These are phyloP conservation scores for Cyrtodaria siliqua DNA, from an alignment of 2,888 invertebrate genomes.

Conservation along the genomic window DNA sequence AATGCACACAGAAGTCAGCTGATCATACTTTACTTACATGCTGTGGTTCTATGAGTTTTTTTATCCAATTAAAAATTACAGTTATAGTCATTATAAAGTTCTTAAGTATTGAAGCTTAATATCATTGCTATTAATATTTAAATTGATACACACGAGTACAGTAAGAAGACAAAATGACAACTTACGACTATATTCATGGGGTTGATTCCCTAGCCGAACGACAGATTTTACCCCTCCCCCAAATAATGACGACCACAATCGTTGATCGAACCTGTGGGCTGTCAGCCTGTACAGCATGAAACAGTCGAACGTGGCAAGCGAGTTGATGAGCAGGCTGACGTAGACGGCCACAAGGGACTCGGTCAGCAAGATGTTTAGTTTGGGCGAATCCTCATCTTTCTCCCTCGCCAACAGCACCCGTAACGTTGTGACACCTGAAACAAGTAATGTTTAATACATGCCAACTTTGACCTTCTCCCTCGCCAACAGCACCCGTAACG, in stretches of 20 bases:
- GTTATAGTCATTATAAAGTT: no score
- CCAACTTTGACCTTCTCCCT: no score
- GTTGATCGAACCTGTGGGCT: conserved; percentile 92
- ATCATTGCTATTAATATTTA: no score
- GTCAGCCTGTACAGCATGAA: conserved; percentile 92
- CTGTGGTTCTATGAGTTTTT: no score
- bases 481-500: no score
- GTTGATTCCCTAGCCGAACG: conserved; percentile 48
- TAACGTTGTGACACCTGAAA: conserved; percentile 94
- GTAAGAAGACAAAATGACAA: background rate
- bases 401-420: conserved; percentile 96
- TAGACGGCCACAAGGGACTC: conserved; percentile 98
- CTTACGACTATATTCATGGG: background rate
- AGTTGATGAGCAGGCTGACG: conserved; percentile 96
- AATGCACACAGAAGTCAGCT: no score
- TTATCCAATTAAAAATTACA: no score
- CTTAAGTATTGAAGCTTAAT: no score
- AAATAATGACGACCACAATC: conserved; percentile 89
- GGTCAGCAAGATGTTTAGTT: conserved; percentile 95
- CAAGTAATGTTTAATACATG: no score
- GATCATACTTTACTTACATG: no score
- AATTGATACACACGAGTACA: no score
- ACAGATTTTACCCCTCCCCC: conserved; percentile 87
- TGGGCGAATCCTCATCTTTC: conserved; percentile 97
- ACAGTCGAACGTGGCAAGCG: conserved; percentile 96